phyloP scores from a whole-genome alignment of 1,140 invertebrate species.

The Neoseiulus cucumeris region DNA sequence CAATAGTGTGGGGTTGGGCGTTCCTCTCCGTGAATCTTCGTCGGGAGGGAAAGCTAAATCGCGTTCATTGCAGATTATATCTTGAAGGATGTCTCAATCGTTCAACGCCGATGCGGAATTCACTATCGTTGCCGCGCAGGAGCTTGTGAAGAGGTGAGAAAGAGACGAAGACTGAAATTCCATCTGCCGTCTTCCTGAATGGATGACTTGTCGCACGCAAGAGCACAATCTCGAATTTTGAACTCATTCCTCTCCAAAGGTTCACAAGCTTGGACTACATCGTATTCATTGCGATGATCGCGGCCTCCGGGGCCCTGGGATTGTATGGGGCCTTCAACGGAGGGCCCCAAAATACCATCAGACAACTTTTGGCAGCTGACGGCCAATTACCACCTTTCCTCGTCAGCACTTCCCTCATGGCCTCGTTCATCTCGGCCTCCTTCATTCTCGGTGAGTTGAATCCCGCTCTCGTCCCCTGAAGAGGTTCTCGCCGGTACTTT shows the following conservation, averaged over 20 bases:
- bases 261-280: constrained; percentile 36
- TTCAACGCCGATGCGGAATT: no score
- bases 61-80: no score
- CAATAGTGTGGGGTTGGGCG: no score
- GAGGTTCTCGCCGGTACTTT: not conserved
- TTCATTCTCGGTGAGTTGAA: constrained; percentile 25
- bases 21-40: no score
- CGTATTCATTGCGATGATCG: constrained; percentile 34
- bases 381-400: constrained; percentile 25
- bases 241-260: not conserved
- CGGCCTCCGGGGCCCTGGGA: constrained; percentile 36
- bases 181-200: not conserved
- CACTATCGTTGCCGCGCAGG: no score
- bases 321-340: constrained; percentile 58
- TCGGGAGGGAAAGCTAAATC: no score
- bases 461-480: no score
- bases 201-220: no score
- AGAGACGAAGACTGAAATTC: not conserved
- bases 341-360: constrained; percentile 46
- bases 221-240: no score
- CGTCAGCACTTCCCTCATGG: constrained; percentile 22
- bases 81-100: not conserved
- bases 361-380: constrained; percentile 50
- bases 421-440: constrained; percentile 31
- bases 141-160: no score